Conservation (phyloP, 1,140 invertebrate genomes). For the Ceratosolen fusciceps region DNA sequence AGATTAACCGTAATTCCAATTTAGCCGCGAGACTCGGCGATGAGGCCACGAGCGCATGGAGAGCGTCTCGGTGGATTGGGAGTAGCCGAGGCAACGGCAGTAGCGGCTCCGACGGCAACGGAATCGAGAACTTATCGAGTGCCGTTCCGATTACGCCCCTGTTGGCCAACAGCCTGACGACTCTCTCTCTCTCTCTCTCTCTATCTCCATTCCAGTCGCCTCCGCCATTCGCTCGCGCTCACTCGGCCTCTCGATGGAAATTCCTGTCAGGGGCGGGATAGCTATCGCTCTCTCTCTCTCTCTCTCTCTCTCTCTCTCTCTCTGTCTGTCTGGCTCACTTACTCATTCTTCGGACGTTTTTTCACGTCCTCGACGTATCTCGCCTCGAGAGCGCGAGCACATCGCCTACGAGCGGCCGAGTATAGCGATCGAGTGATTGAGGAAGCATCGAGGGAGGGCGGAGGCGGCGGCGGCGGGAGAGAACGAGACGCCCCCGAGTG, state of each 20-base stretch:
- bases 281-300: neutral
- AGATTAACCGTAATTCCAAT: constrained; percentile 26
- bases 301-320: neutral
- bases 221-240: neutral
- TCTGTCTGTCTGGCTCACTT: neutral
- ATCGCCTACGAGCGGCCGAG: neutral
- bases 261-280: constrained; percentile 43
- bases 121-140: constrained; percentile 35
- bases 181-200: neutral
- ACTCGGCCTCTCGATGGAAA: constrained; percentile 9
- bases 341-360: neutral
- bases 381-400: neutral
- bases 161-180: neutral
- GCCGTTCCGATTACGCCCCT: constrained; percentile 41
- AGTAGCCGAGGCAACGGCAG: too few species aligned
- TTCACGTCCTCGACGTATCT: neutral
- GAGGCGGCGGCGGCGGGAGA: neutral
- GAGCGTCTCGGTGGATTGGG: neutral
- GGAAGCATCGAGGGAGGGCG: too few species aligned
- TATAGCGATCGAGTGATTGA: too few species aligned
- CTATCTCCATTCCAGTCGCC: neutral
- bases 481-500: neutral
- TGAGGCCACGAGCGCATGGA: neutral
- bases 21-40: neutral
- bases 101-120: neutral